Evolutionary conservation across 2,113 vertebrate species (phyloP).

Genomic region (Fulica atra): DNA sequence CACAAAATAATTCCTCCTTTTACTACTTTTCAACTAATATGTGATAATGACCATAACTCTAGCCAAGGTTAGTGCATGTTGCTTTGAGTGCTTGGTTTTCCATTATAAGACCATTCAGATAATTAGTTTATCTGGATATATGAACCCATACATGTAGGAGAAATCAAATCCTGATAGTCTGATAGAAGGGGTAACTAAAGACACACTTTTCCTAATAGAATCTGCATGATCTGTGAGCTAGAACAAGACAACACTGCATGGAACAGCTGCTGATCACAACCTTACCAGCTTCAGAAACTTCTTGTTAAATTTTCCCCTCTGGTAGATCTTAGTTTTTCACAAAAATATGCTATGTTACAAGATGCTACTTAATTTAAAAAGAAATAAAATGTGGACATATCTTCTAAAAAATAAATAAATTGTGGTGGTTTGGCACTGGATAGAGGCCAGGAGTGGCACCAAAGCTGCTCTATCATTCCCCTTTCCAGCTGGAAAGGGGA

Average conservation of each 20-base stretch:
- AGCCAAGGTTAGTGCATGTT: not conserved
- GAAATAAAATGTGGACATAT: not conserved
- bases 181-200: slow-evolving; percentile 53
- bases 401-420: not conserved
- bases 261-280: not conserved
- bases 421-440: too few relatives aligned
- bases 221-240: not conserved
- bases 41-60: not conserved
- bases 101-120: not conserved
- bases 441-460: too few relatives aligned
- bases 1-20: not conserved
- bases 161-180: slow-evolving; percentile 36
- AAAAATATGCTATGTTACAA: not conserved
- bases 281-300: not conserved
- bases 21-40: not conserved
- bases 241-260: not conserved
- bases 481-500: too few relatives aligned
- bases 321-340: not conserved
- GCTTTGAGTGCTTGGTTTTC: not conserved
- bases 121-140: not conserved
- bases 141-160: not conserved
- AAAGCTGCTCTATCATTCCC: too few relatives aligned
- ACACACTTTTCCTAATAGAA: not conserved
- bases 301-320: not conserved
- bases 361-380: not conserved